phyloP scores from a whole-genome alignment of 2,888 invertebrate genomes.

The Apotomis capreana region DNA sequence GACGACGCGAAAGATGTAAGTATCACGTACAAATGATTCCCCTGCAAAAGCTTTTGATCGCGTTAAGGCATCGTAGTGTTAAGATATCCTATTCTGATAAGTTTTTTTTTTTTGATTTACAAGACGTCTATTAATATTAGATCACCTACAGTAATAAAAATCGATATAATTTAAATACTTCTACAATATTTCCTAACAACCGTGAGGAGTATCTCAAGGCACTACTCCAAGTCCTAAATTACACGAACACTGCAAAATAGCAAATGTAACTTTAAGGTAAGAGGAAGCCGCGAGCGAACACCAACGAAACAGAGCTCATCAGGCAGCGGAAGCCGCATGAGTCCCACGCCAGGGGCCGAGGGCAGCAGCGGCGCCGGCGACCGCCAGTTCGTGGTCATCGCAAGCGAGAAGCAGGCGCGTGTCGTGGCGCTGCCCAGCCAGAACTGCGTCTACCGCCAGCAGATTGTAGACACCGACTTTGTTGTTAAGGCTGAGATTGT shows the following conservation, averaged over 20 bases:
- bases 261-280: constrained; percentile 51
- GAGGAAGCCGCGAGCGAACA: constrained; percentile 77
- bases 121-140: too few relatives aligned
- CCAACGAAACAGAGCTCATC: constrained; percentile 85
- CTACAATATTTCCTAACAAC: neutral
- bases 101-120: too few relatives aligned
- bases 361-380: constrained; percentile 83
- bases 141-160: too few relatives aligned
- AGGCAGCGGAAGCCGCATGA: constrained; percentile 87
- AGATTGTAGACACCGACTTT: constrained; percentile 95
- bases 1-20: constrained; percentile 90
- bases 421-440: constrained; percentile 97
- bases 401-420: constrained; percentile 97
- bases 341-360: constrained; percentile 86
- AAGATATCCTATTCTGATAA: neutral
- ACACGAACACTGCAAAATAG: neutral
- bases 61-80: neutral
- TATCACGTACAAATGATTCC: constrained; percentile 36
- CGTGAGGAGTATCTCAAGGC: constrained; percentile 11
- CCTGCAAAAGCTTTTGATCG: neutral
- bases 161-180: neutral
- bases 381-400: constrained; percentile 95
- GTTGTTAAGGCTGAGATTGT: constrained; percentile 97
- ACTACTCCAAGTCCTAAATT: neutral
- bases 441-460: constrained; percentile 96